A percentile compares a stretch with the other conserved stretches of the same genome.
Evolutionary conservation across 2,113 vertebrate species (phyloP).

Genomic region (Pseudorectes ferrugineus): DNA sequence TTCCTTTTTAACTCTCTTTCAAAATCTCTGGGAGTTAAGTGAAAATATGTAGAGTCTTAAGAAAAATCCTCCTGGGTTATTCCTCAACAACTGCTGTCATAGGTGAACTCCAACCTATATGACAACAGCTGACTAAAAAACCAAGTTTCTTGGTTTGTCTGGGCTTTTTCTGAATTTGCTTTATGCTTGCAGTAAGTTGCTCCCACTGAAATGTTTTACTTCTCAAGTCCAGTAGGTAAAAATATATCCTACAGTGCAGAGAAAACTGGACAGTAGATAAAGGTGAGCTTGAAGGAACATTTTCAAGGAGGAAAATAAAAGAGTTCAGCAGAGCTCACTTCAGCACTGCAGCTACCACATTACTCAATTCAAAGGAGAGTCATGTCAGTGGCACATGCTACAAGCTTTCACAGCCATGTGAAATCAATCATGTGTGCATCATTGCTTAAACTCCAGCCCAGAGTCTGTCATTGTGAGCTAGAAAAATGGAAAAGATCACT

Average conservation of each 20-base stretch:
- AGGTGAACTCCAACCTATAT: background rate
- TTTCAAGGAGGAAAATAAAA: background rate
- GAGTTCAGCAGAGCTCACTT: background rate
- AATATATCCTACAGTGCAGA: background rate
- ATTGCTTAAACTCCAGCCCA: background rate
- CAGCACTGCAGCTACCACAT: background rate
- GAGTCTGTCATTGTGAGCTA: background rate
- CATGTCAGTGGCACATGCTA: background rate
- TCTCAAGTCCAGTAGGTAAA: background rate
- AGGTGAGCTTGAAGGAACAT: background rate
- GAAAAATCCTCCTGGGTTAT: background rate
- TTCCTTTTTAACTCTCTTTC: background rate
- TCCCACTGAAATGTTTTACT: background rate
- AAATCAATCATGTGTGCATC: background rate
- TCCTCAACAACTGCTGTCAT: background rate
- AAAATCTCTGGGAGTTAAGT: background rate
- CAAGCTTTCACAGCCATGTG: background rate
- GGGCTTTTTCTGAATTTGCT: background rate
- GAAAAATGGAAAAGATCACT: background rate
- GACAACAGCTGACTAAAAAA: background rate
- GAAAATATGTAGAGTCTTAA: background rate
- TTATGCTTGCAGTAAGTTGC: background rate
- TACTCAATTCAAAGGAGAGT: background rate
- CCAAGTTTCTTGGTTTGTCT: background rate
- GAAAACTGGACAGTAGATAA: background rate